These are phyloP conservation scores for Dorcus parallelipipedus DNA, from an alignment of 2,888 invertebrate species.

Conservation along the genomic window DNA sequence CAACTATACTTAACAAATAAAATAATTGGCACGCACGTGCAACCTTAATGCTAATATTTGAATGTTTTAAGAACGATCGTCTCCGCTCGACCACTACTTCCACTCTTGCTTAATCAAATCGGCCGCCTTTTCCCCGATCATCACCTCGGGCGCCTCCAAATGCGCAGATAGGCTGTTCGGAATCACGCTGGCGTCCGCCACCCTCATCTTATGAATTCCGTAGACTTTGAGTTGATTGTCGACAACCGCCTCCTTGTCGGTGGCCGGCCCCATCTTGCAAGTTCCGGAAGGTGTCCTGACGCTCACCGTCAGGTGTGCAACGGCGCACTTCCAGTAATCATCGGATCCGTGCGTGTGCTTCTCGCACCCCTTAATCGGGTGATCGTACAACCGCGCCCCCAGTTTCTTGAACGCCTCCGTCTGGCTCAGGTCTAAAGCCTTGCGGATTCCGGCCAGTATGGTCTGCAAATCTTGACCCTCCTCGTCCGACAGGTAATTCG, in stretches of 20 bases:
- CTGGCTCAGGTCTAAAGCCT: slow-evolving; percentile 30
- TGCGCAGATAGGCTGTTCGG: slow-evolving; percentile 64
- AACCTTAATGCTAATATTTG: not conserved
- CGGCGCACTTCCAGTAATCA: slow-evolving; percentile 71
- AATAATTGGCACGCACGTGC: not conserved
- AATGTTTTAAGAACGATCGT: not conserved
- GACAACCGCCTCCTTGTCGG: slow-evolving; percentile 49
- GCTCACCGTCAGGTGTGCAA: slow-evolving; percentile 67
- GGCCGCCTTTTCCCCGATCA: slow-evolving; percentile 71
- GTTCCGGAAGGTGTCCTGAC: slow-evolving; percentile 65
- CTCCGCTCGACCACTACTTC: slow-evolving; percentile 8
- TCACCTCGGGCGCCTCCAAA: slow-evolving; percentile 65
- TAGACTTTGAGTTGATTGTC: slow-evolving; percentile 50
- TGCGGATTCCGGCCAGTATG: slow-evolving; percentile 60
- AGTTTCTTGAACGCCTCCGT: slow-evolving; percentile 55
- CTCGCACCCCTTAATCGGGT: slow-evolving; percentile 18
- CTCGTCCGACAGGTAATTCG: slow-evolving; percentile 72
- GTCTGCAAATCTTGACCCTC: slow-evolving; percentile 60
- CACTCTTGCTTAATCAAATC: slow-evolving; percentile 56
- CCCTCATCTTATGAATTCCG: slow-evolving; percentile 58
- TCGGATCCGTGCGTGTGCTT: slow-evolving; percentile 57
- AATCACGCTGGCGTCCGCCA: slow-evolving; percentile 68
- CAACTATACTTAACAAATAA: no score
- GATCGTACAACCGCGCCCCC: slow-evolving; percentile 47
- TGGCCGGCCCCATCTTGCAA: slow-evolving; percentile 51